Evolutionary conservation across 1,140 invertebrate genomes (phyloP), one percentile per base, ranked within the genome.

Genomic region (Holotrichia oblita): DNA sequence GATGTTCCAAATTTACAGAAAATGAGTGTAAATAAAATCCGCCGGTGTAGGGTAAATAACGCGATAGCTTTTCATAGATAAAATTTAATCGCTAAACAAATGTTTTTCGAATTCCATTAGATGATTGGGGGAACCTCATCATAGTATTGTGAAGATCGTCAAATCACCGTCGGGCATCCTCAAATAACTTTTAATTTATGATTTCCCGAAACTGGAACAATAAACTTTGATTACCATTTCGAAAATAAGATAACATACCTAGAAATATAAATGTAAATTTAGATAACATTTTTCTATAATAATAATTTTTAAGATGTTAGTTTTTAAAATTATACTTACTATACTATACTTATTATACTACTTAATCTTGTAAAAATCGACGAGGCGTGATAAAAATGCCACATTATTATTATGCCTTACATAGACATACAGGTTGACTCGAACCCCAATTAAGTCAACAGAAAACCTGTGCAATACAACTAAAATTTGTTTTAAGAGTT

Each of bases 1-100:
- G 48, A 17, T 14, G 14, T n/a, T 17, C 48, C 17, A 55, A 55
- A 55, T 55, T 55, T 55, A 55, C 48, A 17, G 12, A 55, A 55
- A 55, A 14, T n/a, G 48, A n/a, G 48, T n/a, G n/a, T n/a, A 55
- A 55, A 55, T 55, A 55, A 55, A n/a, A 55, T n/a, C n/a, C 48
- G 48, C 14, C 48, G 48, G 48, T 55, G 48, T 55, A 55, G 48
- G 48, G 48, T 55, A 55, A 55, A 55, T 55, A 55, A 55, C 14
- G 17, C 48, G 48, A n/a, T 17, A 55, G 48, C 12, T 17, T 55
- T 17, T 17, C 2, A 55, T 17, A 55, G 48, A 55, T 55, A 55
- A 55, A 55, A 55, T 55, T 14, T 55, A 55, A 55, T 55, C 48
- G 17, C 6, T 55, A 55, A 55, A n/a, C 14, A 55, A 55, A 55